A percentile compares a stretch with the other conserved stretches of the same genome.
Evolutionary conservation across 1,140 invertebrate species (phyloP).

Genomic region (Achatina immaculata): DNA sequence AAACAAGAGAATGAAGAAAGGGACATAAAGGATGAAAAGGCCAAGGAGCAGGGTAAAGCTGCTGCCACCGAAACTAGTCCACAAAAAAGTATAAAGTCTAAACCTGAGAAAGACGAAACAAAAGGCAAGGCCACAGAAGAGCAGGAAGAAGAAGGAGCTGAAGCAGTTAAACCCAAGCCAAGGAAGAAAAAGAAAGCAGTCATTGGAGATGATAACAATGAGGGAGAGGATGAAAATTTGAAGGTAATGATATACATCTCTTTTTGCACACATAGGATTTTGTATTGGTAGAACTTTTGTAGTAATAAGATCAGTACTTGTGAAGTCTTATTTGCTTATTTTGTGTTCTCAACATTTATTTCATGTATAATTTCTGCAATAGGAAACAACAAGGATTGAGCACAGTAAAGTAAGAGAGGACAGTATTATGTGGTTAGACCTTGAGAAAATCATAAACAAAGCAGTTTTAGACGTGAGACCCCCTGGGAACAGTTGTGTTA

Average conservation of each 20-base stretch:
- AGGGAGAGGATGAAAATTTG: neutral
- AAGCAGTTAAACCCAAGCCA: slow-evolving; percentile 19
- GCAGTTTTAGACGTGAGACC: too few species aligned
- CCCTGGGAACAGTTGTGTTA: too few species aligned
- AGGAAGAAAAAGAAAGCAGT: slow-evolving; percentile 2
- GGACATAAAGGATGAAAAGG: neutral
- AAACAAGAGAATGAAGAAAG: neutral
- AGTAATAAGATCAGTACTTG: too few species aligned
- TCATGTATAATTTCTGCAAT: too few species aligned
- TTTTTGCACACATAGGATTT: too few species aligned
- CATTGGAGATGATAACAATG: neutral
- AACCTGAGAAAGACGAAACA: slow-evolving; percentile 38
- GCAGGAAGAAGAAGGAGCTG: slow-evolving; percentile 27
- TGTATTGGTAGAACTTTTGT: too few species aligned
- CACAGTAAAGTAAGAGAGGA: too few species aligned
- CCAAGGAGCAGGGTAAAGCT: slow-evolving; percentile 29
- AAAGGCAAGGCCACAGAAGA: slow-evolving; percentile 31
- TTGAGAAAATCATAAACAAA: too few species aligned
- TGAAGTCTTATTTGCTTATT: too few species aligned
- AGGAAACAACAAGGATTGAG: too few species aligned
- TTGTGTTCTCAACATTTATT: too few species aligned
- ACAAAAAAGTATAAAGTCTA: slow-evolving; percentile 38
- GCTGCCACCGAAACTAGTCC: slow-evolving; percentile 24
- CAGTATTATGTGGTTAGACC: too few species aligned
- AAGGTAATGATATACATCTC: neutral